Evolutionary conservation across 2,888 invertebrate genomes (phyloP), one percentile per base, ranked within the genome.

Genomic region (Phalangium opilio): DNA sequence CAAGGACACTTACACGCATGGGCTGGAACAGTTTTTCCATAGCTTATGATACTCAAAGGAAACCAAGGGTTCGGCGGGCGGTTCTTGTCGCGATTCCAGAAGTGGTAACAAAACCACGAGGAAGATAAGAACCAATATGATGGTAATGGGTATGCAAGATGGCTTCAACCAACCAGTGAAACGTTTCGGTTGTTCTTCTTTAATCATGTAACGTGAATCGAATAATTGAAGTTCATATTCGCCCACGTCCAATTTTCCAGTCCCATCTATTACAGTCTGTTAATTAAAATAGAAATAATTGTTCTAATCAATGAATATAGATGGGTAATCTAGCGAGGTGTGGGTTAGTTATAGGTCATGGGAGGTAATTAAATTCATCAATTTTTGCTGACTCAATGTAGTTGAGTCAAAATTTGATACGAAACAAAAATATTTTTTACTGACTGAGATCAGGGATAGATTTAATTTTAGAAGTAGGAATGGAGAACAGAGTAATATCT

Each of bases 141-240:
- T 75, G 20, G 81, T 78, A 51, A 84, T 82, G 5, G 84, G 84
- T 59, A 85, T 81, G 65, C 84, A 85, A 8, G 85, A 84, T 7
- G 84, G 84, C 52, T 61, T 62, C 44, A 64, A 56, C 55, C 55
- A 50, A 15, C 51, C 48, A 19, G 44, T 48, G 42, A 54, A 50
- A 38, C 46, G 50, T 19, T 50, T 47, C 38, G 45, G 48, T 15
- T 50, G 44, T 34, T 40, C 60, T 48, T 21, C 53, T 17, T 52
- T 52, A 68, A 79, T 72, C 75, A 78, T 78, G 71, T 78, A 81
- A 61, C 78, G 77, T 64, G 81, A 79, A 63, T 79, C 79, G 79
- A 80, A 81, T 66, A 81, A 72, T 47, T 52, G 50, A 19, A 52
- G 44, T 46, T 50, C 49, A 41, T 49, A 49, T 45, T 55, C 53